phyloP scores from a whole-genome alignment of 2,888 invertebrate species.

The Odontothrips loti region DNA sequence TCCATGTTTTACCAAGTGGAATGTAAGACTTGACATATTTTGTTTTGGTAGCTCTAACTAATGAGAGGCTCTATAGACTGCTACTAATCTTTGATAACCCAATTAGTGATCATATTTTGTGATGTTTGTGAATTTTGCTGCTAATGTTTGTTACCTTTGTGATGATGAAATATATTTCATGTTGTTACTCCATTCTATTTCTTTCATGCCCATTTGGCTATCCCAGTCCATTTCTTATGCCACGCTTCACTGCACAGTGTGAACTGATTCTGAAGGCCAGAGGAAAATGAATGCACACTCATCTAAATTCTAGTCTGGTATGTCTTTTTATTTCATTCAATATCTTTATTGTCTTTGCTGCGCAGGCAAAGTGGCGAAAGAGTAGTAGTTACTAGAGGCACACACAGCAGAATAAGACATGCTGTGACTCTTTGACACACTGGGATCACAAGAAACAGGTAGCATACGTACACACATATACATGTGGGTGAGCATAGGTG shows the following conservation, averaged over 20 bases:
- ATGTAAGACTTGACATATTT: no score
- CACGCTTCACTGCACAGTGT: no score
- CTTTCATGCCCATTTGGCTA: not conserved
- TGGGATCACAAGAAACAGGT: not conserved
- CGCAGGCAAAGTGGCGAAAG: not conserved
- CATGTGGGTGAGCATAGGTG: not conserved
- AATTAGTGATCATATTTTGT: not conserved
- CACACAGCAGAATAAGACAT: not conserved
- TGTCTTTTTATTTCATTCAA: not conserved
- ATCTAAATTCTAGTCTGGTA: not conserved
- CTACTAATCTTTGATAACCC: not conserved
- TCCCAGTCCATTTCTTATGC: no score
- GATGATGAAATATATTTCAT: not conserved
- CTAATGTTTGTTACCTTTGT: not conserved
- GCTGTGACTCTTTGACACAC: not conserved
- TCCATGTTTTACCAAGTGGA: not conserved
- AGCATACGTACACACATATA: not conserved
- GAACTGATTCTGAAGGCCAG: no score
- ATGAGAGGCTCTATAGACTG: conserved; percentile 7
- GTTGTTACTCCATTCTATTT: not conserved
- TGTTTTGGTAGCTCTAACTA: not conserved
- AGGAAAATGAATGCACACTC: no score
- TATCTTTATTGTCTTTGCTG: not conserved
- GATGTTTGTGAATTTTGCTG: not conserved
- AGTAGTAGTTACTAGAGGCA: no score